These are phyloP conservation scores for Heliconius melpomene DNA, from an alignment of 1,140 invertebrate genomes.

Conservation along the genomic window DNA sequence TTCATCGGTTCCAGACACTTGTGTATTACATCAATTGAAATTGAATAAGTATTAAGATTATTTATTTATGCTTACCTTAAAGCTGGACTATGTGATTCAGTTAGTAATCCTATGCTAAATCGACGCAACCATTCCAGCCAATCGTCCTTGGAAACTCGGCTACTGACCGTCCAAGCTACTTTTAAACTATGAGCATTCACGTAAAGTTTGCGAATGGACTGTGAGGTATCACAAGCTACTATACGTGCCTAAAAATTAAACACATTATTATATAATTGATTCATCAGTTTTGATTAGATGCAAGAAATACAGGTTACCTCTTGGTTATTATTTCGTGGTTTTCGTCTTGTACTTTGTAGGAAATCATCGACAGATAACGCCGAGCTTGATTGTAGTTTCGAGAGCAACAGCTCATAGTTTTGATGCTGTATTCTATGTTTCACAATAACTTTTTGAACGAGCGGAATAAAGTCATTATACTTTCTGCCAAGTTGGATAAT, in stretches of 20 bases:
- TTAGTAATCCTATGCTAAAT: slow-evolving; percentile 95
- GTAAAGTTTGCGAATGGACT: slow-evolving; percentile 89
- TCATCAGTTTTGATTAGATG: background rate
- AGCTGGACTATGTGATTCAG: slow-evolving; percentile 97
- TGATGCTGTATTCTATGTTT: slow-evolving; percentile 92
- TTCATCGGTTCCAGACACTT: too few relatives aligned
- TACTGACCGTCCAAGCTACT: slow-evolving; percentile 93
- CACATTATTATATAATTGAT: background rate
- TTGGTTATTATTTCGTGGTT: slow-evolving; percentile 76
- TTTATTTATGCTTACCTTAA: slow-evolving; percentile 80
- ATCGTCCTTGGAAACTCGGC: slow-evolving; percentile 97
- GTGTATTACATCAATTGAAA: too few relatives aligned
- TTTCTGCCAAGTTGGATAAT: slow-evolving; percentile 94
- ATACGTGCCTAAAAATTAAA: slow-evolving; percentile 74
- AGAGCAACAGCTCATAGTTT: slow-evolving; percentile 89
- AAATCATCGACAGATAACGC: slow-evolving; percentile 86
- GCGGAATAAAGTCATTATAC: slow-evolving; percentile 95
- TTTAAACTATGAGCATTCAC: slow-evolving; percentile 92
- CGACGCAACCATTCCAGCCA: slow-evolving; percentile 98
- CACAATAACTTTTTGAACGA: slow-evolving; percentile 91
- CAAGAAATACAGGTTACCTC: slow-evolving; percentile 57
- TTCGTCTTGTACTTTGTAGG: slow-evolving; percentile 79
- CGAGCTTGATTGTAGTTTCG: slow-evolving; percentile 86
- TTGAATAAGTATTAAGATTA: background rate
- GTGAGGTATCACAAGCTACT: slow-evolving; percentile 82